Evolutionary conservation across 2,888 invertebrate species (phyloP), one percentile per base, ranked within the genome.

Genomic region (Callinectes sapidus): DNA sequence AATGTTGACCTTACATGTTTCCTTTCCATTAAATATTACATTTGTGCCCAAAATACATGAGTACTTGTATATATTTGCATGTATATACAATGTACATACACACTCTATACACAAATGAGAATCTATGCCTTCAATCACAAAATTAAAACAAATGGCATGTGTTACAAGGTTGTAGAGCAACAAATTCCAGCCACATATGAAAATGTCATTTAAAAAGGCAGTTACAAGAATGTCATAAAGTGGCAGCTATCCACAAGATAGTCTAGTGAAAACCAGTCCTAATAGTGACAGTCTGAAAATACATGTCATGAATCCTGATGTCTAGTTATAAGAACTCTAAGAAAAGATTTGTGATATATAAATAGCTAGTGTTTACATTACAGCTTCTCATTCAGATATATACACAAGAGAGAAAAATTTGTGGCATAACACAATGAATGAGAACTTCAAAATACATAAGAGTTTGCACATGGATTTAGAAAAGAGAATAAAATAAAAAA

Each of bases 31-130:
- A 92, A 92, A 92, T 90, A 55, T 90, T 92, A 92, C 85, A 92
- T 92, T 92, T 92, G 92, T 92, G 92, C 92, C 92, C 92, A 92
- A 90, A 91, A 92, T 92, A 92, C 92, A 90, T 71, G 92, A 92
- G 90, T 92, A 90, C 71, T 71, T 90, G 90, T 92, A 92, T 90
- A 90, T 90, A 92, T 48, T 66, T 54, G 92, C 86, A 92, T 92
- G 92, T 90, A 90, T 92, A 90, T 90, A 92, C 92, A 92, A 71
- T 87, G 87, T 90, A 92, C 92, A 92, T 92, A 90, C 92, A 92
- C 77, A 92, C 87, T 92, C 90, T 92, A 92, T 92, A 92, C 92
- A 92, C 86, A 92, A 92, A 77, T 92, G 92, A 92, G 92, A 90
- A 92, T 92, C 92, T 90, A 87, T 90, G 85, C 90, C 85, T 89